Evolutionary conservation across 2,888 invertebrate species (phyloP).

Genomic region (Muscina levida): DNA sequence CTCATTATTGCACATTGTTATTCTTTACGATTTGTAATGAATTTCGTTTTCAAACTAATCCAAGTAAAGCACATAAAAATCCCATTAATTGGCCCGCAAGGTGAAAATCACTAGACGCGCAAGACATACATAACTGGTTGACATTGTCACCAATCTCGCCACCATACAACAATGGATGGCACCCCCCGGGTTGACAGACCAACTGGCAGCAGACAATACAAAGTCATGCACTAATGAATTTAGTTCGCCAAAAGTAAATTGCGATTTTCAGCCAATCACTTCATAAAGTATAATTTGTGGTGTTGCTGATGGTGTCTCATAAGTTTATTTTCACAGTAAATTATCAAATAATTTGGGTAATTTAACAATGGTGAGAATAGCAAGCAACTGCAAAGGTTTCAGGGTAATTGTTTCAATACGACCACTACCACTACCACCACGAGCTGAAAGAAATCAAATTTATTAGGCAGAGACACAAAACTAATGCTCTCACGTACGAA

Average conservation of each 20-base stretch:
- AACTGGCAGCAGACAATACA: conserved; percentile 18
- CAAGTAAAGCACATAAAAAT: not conserved
- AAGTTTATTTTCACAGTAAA: conserved; percentile 1
- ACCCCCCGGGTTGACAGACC: too few species aligned
- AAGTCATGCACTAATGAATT: conserved; percentile 53
- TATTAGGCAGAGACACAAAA: not conserved
- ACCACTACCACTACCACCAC: too few species aligned
- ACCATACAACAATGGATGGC: conserved; percentile 41
- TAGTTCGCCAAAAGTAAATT: conserved; percentile 3
- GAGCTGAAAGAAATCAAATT: not conserved
- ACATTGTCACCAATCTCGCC: conserved; percentile 56
- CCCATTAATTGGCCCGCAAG: conserved; percentile 1
- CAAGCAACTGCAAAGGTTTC: not conserved
- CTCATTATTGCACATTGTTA: conserved; percentile 26
- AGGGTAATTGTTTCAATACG: conserved; percentile 6
- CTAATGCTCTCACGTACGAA: not conserved
- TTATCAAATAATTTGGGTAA: not conserved
- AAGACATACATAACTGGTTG: not conserved
- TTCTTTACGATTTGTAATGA: not conserved
- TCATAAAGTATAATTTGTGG: not conserved
- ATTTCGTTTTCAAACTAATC: too few species aligned
- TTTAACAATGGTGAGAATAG: conserved; percentile 12
- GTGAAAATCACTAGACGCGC: conserved; percentile 17
- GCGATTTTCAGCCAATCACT: not conserved
- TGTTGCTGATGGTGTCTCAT: not conserved